Evolutionary conservation across 1,140 invertebrate species (phyloP).

Genomic region (Philopotamus ludificatus): DNA sequence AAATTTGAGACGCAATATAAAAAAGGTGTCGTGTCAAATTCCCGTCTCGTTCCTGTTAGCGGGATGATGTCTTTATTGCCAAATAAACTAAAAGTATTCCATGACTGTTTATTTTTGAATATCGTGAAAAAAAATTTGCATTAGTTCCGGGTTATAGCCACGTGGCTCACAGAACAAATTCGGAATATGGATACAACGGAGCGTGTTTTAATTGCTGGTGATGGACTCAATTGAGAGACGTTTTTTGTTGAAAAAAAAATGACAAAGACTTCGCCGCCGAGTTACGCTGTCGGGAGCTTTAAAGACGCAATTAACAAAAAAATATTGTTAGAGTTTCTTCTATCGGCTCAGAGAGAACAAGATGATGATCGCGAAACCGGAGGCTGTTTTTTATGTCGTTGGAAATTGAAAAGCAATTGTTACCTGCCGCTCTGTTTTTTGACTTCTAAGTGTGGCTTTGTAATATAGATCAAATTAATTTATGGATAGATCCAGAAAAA

Average conservation of each 20-base stretch:
- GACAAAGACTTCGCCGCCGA: slow-evolving; percentile 10
- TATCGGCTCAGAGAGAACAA: background rate
- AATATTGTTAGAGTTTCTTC: background rate
- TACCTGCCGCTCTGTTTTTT: background rate
- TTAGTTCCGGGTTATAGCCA: no score
- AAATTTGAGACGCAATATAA: no score
- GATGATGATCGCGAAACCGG: background rate
- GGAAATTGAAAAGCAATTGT: background rate
- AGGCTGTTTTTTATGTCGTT: background rate
- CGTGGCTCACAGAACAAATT: slow-evolving; percentile 10
- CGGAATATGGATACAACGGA: slow-evolving; percentile 20
- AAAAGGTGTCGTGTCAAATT: no score
- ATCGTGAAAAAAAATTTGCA: no score
- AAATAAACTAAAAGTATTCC: no score
- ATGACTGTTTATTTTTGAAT: no score
- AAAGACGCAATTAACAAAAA: slow-evolving; percentile 12
- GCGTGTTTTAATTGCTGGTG: slow-evolving; percentile 18
- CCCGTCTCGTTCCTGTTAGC: no score
- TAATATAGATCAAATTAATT: background rate
- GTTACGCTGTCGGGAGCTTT: slow-evolving; percentile 8
- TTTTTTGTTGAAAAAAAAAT: slow-evolving; percentile 16
- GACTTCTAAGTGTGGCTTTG: background rate
- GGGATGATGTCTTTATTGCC: no score
- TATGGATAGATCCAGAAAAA: background rate
- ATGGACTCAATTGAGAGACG: slow-evolving; percentile 8